Evolutionary conservation across 2,888 invertebrate species (phyloP).

Genomic region (Tenthredo scrophulariae): DNA sequence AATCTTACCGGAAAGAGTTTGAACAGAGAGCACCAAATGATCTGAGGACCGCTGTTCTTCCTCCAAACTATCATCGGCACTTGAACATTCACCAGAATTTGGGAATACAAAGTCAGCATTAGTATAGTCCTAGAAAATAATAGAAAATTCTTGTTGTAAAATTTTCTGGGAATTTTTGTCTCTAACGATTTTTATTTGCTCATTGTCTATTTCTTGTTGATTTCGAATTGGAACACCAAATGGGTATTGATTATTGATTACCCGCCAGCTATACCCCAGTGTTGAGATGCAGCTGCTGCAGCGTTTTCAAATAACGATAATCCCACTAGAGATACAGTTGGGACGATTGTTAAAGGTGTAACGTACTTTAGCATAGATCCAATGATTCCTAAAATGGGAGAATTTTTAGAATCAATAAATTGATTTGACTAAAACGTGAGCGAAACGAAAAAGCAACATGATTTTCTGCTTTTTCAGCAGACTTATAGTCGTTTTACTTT

Average conservation of each 20-base stretch:
- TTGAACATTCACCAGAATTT: conserved; percentile 85
- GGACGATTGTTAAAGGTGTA: conserved; percentile 91
- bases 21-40: conserved; percentile 86
- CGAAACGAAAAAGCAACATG: not conserved
- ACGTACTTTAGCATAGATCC: conserved; percentile 88
- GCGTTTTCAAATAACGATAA: conserved; percentile 91
- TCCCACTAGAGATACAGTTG: conserved; percentile 91
- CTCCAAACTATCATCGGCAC: conserved; percentile 83
- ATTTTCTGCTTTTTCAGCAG: not conserved
- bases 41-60: conserved; percentile 80
- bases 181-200: not conserved
- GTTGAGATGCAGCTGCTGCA: conserved; percentile 88
- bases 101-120: conserved; percentile 89
- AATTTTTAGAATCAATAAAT: not conserved
- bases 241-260: conserved; percentile 76
- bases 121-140: conserved; percentile 83
- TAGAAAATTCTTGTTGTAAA: not conserved
- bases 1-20: conserved; percentile 88
- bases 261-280: conserved; percentile 92
- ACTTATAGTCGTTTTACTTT: too few species aligned
- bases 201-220: not conserved
- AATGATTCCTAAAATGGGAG: conserved; percentile 82
- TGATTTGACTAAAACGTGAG: conserved; percentile 79
- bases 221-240: not conserved
- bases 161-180: not conserved